These are phyloP conservation scores for Porites evermanni DNA, from an alignment of 92 coral and sea anemone species.

Conservation along the genomic window DNA sequence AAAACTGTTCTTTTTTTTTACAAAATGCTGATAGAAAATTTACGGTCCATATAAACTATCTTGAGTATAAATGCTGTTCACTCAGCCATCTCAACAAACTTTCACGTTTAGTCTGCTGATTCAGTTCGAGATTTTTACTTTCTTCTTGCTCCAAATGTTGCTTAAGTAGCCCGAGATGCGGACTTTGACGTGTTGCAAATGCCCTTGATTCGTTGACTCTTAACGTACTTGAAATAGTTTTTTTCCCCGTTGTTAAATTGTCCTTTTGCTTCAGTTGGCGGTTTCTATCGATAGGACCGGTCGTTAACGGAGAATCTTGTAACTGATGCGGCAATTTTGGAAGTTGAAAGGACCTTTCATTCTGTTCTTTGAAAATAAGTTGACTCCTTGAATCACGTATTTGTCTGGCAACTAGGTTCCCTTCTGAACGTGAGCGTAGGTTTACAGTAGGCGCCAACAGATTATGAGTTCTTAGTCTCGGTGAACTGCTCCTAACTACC, in stretches of 20 bases:
- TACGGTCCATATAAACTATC: too few relatives aligned
- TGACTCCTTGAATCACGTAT: neutral
- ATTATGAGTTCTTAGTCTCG: neutral
- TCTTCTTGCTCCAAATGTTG: conserved; percentile 23
- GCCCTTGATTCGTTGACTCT: neutral
- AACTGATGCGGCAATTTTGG: conserved; percentile 6
- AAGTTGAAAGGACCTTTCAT: neutral
- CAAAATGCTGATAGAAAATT: too few relatives aligned
- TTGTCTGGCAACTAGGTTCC: conserved; percentile 1
- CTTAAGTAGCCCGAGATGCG: conserved; percentile 11
- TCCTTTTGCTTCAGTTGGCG: neutral
- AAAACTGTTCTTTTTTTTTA: too few relatives aligned
- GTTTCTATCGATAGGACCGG: neutral
- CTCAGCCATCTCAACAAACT: conserved; percentile 22
- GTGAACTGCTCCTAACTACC: conserved; percentile 17
- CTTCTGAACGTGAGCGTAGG: conserved; percentile 30
- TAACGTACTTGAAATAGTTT: neutral
- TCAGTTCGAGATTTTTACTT: neutral
- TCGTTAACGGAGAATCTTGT: neutral
- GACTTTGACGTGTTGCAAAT: neutral
- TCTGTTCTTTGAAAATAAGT: neutral
- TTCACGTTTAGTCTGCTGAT: conserved; percentile 3
- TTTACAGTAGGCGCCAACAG: neutral
- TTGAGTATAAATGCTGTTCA: conserved; percentile 3
- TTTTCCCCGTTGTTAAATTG: neutral